phyloP scores from a whole-genome alignment of 2,888 invertebrate species.

The Gymnosoma rotundatum region DNA sequence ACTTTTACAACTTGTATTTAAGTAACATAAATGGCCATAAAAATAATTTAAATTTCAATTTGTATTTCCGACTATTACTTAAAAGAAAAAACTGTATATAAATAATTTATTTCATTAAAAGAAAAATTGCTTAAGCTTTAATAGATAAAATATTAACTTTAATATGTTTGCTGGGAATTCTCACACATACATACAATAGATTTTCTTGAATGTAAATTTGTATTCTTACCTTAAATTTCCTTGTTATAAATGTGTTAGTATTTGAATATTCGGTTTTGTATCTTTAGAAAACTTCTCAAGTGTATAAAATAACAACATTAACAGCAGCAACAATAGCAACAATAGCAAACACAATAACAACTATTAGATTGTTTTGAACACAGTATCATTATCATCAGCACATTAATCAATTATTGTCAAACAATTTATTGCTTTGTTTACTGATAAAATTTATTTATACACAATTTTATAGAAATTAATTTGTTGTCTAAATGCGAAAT shows the following conservation, averaged over 20 bases:
- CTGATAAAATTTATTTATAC: slow-evolving; percentile 56
- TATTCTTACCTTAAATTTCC: neutral
- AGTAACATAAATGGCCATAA: too few species aligned
- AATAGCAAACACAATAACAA: slow-evolving; percentile 20
- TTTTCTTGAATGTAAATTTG: too few species aligned
- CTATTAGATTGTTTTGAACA: slow-evolving; percentile 49
- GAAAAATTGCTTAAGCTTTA: too few species aligned
- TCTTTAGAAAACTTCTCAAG: slow-evolving; percentile 57
- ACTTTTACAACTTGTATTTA: too few species aligned
- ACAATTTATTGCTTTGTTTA: slow-evolving; percentile 68
- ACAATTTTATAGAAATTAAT: slow-evolving; percentile 64
- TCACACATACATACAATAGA: too few species aligned
- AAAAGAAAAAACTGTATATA: too few species aligned
- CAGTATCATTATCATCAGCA: slow-evolving; percentile 66
- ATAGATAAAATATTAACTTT: too few species aligned
- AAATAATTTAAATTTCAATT: too few species aligned
- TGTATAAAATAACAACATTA: slow-evolving; percentile 63
- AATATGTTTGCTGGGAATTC: neutral
- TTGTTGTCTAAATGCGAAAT: slow-evolving; percentile 47
- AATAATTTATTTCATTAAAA: too few species aligned
- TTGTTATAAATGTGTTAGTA: neutral
- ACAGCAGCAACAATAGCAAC: slow-evolving; percentile 41
- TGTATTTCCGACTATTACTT: too few species aligned
- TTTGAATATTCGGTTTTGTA: slow-evolving; percentile 37
- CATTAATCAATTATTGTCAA: slow-evolving; percentile 71